A percentile compares a stretch with the other conserved stretches of the same genome.
phyloP scores from a whole-genome alignment of 2,113 vertebrate genomes.

The Pelvicachromis taeniatus region DNA sequence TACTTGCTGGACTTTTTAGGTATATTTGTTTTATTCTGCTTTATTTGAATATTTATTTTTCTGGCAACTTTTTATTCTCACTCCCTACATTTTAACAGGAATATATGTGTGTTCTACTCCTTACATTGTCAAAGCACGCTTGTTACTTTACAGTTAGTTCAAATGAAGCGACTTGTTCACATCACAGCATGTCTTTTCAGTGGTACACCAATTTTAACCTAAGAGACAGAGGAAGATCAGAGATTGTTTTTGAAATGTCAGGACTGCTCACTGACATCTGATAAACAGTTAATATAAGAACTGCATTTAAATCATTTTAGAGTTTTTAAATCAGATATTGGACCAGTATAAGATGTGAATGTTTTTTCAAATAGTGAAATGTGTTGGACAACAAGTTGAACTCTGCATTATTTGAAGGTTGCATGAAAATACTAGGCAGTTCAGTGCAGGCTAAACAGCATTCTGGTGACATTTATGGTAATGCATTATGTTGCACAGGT shows the following conservation, averaged over 20 bases:
- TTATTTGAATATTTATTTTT: too few relatives aligned
- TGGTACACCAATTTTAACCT: neutral
- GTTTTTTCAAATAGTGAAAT: fast-evolving
- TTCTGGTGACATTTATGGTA: neutral
- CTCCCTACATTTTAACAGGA: neutral
- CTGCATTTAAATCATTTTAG: neutral
- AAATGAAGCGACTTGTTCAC: neutral
- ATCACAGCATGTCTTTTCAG: neutral
- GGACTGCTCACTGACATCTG: neutral
- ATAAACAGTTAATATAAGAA: neutral
- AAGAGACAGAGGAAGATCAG: neutral
- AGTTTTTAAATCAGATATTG: neutral
- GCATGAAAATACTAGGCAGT: neutral
- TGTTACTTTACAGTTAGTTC: neutral
- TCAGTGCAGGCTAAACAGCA: neutral
- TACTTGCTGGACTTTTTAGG: too few relatives aligned
- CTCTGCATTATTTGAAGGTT: neutral
- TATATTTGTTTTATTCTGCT: too few relatives aligned
- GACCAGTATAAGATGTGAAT: neutral
- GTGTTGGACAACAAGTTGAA: neutral
- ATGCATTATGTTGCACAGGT: neutral
- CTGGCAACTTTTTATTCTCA: neutral
- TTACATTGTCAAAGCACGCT: neutral
- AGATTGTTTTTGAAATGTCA: fast-evolving
- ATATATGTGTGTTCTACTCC: neutral